Base-by-base conservation (phyloP, 2,888 invertebrate genomes). In the Cephonodes hylas region DNA sequence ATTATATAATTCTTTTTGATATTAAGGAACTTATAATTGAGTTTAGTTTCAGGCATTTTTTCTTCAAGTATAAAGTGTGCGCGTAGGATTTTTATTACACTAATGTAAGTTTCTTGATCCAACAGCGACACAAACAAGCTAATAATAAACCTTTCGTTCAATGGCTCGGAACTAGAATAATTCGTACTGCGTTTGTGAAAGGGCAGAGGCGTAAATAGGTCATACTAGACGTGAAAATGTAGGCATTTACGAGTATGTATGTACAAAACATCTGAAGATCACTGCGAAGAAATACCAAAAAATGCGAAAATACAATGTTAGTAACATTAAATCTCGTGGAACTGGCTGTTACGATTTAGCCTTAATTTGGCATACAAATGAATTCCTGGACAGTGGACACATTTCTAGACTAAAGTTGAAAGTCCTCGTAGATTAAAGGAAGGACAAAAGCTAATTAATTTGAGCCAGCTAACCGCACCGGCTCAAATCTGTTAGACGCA, bases 81-180 rank as follows among this genome's bases (percentile, higher is more conserved):
- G 34, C 38, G 57, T 7, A 7, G 15, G 22, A 23, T n/a, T 58
- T 48, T 48, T 42, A 42, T 60, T 20, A 20, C 5, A 42, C 42
- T 42, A 20, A 60, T 25, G 13, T 25, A 53, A 60, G 46, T 60
- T 60, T 53, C n/a, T 3, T 3, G n/a, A 42, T 25, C 65, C 66
- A 70, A 71, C 64, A 63, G 66, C 70, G 62, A 59, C 64, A 67
- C 57, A 66, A 68, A 71, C 70, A 72, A 73, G 68, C 63, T 66
- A 64, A 66, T 67, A 69, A 65, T 66, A 71, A 73, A 68, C 60
- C 63, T 63, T 67, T 56, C 42, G 65, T 63, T 69, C 66, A 57
- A 68, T 69, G 68, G 63, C 57, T 64, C 65, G 63, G 64, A 67
- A 66, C 68, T 57, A 67, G 61, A 62, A 57, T 62, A 34, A 58